Conservation (phyloP, 2,113 vertebrate species). For the Anguilla rostrata region DNA sequence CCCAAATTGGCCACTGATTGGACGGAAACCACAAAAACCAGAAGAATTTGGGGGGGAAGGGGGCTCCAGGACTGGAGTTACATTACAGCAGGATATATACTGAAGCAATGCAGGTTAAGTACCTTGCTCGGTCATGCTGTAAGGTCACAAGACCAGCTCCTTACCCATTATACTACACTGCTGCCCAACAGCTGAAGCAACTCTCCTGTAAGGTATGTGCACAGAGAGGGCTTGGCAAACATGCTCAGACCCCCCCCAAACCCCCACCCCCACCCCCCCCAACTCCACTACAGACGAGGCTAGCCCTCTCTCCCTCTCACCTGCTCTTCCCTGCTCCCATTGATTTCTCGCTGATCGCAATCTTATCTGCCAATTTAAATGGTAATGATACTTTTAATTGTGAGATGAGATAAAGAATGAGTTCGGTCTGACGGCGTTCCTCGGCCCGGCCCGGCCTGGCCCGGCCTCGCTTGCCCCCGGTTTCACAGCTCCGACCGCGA, state of each 20-base stretch:
- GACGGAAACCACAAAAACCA: too few relatives aligned
- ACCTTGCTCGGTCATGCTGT: too few relatives aligned
- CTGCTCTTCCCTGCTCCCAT: constrained; percentile 58
- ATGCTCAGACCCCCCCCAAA: constrained; percentile 22
- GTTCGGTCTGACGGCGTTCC: constrained; percentile 60
- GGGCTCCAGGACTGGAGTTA: too few relatives aligned
- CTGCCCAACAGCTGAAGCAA: too few relatives aligned
- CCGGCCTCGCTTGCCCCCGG: constrained; percentile 45
- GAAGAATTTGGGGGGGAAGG: too few relatives aligned
- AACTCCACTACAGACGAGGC: constrained; percentile 19
- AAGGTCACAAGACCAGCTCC: too few relatives aligned
- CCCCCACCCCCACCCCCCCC: background rate
- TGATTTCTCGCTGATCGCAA: constrained; percentile 71
- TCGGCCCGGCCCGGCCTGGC: constrained; percentile 55
- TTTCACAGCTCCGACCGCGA: constrained; percentile 50
- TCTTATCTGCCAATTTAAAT: constrained; percentile 77
- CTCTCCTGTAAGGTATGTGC: too few relatives aligned
- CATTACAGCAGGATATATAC: too few relatives aligned
- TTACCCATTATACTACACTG: too few relatives aligned
- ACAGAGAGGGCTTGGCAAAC: background rate
- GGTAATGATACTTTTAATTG: constrained; percentile 78
- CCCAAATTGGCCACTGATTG: too few relatives aligned
- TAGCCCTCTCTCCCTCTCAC: constrained; percentile 28
- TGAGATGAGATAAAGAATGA: constrained; percentile 55
- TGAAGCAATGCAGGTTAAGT: too few relatives aligned